A percentile compares a stretch with the other conserved stretches of the same genome.
Evolutionary conservation across 1,140 invertebrate genomes (phyloP).

Genomic region (Delia radicum): DNA sequence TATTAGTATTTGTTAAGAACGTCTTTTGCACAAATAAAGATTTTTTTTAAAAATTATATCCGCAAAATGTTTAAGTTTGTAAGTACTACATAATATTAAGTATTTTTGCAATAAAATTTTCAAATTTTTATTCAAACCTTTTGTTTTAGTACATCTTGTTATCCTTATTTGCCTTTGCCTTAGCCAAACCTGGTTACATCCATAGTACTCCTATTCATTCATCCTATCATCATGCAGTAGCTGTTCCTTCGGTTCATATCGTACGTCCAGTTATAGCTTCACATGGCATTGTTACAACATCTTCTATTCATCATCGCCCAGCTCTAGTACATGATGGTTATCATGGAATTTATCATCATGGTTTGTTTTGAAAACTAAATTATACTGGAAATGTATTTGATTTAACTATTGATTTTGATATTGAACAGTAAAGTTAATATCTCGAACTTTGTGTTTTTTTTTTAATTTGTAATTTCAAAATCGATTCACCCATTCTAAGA

Average conservation of each 20-base stretch:
- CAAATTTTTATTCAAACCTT: neutral
- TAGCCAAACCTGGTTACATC: constrained; percentile 25
- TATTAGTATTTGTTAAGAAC: neutral
- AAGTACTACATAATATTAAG: too few relatives aligned
- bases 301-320: constrained; percentile 8
- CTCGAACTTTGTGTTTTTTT: too few relatives aligned
- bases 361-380: too few relatives aligned
- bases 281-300: constrained; percentile 14
- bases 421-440: too few relatives aligned
- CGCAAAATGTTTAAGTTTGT: constrained; percentile 28
- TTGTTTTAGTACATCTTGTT: constrained; percentile 19
- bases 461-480: too few relatives aligned
- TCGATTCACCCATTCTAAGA: too few relatives aligned
- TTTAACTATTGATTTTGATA: too few relatives aligned
- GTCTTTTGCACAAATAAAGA: neutral
- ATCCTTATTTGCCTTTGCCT: constrained; percentile 21
- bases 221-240: constrained; percentile 6
- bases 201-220: constrained; percentile 20
- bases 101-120: too few relatives aligned
- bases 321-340: neutral
- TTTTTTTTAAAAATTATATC: neutral
- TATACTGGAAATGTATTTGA: too few relatives aligned
- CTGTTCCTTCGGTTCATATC: constrained; percentile 20
- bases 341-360: neutral
- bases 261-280: constrained; percentile 19